A percentile compares a stretch with the other conserved stretches of the same genome.
Conservation (phyloP, 2,888 invertebrate species). For the Gari tellinella region DNA sequence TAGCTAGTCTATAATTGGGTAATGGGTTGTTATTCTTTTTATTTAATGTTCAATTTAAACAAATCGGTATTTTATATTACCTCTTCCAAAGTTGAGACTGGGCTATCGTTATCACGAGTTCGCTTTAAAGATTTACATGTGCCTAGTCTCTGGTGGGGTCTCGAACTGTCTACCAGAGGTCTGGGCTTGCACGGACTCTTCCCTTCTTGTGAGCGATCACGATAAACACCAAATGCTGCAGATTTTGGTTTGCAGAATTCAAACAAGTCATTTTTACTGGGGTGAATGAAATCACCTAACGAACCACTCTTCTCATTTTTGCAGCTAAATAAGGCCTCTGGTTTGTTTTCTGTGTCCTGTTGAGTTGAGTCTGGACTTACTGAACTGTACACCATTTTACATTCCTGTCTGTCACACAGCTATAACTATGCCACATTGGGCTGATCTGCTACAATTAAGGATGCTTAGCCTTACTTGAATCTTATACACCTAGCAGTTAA, state of each 20-base stretch:
- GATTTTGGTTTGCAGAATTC: conserved; percentile 52
- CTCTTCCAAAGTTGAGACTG: conserved; percentile 54
- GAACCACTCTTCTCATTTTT: conserved; percentile 20
- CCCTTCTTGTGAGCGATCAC: conserved; percentile 29
- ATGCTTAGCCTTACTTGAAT: no score
- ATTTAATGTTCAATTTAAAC: no score
- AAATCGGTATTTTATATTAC: conserved; percentile 25
- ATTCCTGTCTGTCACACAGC: neutral
- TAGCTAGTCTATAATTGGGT: neutral
- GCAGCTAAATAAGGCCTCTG: conserved; percentile 29
- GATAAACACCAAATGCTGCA: conserved; percentile 44
- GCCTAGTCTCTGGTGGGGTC: conserved; percentile 13
- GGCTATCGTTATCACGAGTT: conserved; percentile 48
- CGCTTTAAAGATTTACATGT: conserved; percentile 45
- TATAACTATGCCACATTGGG: no score
- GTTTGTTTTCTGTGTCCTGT: conserved; percentile 46
- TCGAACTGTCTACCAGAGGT: conserved; percentile 24
- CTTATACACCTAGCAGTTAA: no score
- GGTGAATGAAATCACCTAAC: conserved; percentile 1
- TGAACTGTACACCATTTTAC: conserved; percentile 55
- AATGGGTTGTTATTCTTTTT: no score
- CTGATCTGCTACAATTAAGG: no score
- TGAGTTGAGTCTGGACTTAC: conserved; percentile 61
- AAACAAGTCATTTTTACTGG: conserved; percentile 3
- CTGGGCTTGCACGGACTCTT: conserved; percentile 48